Evolutionary conservation across 2,888 invertebrate genomes (phyloP).

Genomic region (Agrochola circellaris): DNA sequence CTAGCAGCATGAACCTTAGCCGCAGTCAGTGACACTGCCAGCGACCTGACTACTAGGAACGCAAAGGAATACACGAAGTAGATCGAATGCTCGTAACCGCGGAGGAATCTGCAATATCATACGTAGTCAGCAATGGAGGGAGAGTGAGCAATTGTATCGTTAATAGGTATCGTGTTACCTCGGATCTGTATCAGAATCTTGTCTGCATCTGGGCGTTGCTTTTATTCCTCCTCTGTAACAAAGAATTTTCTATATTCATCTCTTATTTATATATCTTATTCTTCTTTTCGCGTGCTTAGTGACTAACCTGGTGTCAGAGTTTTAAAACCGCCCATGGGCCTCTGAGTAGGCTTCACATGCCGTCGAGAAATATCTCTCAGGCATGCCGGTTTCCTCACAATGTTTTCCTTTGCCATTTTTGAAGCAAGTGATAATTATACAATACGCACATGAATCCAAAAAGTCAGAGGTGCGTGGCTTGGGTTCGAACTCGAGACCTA

Average conservation of each 20-base stretch:
- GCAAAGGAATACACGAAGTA: constrained; percentile 92
- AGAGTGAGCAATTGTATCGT: not conserved
- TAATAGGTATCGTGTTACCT: constrained; percentile 42
- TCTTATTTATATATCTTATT: too few species aligned
- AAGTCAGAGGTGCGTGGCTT: too few species aligned
- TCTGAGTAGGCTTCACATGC: too few species aligned
- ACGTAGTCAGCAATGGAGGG: not conserved
- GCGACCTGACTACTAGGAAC: constrained; percentile 91
- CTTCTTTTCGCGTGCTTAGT: too few species aligned
- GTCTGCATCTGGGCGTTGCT: constrained; percentile 69
- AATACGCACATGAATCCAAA: too few species aligned
- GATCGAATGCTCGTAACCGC: constrained; percentile 88
- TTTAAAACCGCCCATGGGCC: too few species aligned
- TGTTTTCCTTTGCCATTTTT: too few species aligned
- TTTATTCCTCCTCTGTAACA: constrained; percentile 74
- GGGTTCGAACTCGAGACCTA: too few species aligned
- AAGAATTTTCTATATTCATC: not conserved
- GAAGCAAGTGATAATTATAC: too few species aligned
- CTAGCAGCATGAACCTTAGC: constrained; percentile 90
- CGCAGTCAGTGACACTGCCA: constrained; percentile 91
- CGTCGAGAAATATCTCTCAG: too few species aligned
- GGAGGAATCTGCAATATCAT: constrained; percentile 71
- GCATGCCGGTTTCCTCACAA: too few species aligned
- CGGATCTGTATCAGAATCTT: constrained; percentile 48
- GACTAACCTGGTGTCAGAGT: too few species aligned